Evolutionary conservation across 2,888 invertebrate genomes (phyloP), one percentile per base, ranked within the genome.

Genomic region (Unio pictorum): DNA sequence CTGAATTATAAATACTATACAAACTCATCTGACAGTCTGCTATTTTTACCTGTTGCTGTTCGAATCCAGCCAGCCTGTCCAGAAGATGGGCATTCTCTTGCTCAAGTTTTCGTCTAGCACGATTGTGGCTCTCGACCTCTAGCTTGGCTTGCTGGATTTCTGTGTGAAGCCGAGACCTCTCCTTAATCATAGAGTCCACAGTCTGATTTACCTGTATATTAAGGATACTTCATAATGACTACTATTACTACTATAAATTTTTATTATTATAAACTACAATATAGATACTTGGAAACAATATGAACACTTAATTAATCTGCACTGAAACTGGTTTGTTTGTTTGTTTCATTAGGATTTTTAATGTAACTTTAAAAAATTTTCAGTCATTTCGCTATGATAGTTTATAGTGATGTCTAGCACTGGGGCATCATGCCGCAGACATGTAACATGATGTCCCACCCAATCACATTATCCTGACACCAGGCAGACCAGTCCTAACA

Each of bases 161-260:
- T n/a, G 74, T 81, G 71, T 86, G 83, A 23, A 88, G 79, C 15
- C 80, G 78, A 26, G 75, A 73, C 45, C 85, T 74, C 73, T 88
- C 87, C 28, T 84, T 84, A 68, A 84, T 81, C 83, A 87, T 83
- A 0, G 84, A 80, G 67, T 88, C 87, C 28, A 88, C 87, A 15
- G 88, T 85, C 65, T 82, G 81, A 66, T 88, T 87, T 17, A 88
- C 87, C 89, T 88, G 71, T 0, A 71, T 64, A 54, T 23, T 55
- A 55, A 30, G 1, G 57, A 20, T 17, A 61, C 11, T 23, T n/a
- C 4, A 23, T 63, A 26, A 28, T 34, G 5, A 20, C 5, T 11
- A 26, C 15, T 61, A 63, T 17, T 11, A 30, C 28, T 20, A 3
- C 26, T 7, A 62, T 55, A 34, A 56, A 66, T 55, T 17, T 23